Evolutionary conservation across 1,140 invertebrate species (phyloP).

Genomic region (Drosophila lacertosa): DNA sequence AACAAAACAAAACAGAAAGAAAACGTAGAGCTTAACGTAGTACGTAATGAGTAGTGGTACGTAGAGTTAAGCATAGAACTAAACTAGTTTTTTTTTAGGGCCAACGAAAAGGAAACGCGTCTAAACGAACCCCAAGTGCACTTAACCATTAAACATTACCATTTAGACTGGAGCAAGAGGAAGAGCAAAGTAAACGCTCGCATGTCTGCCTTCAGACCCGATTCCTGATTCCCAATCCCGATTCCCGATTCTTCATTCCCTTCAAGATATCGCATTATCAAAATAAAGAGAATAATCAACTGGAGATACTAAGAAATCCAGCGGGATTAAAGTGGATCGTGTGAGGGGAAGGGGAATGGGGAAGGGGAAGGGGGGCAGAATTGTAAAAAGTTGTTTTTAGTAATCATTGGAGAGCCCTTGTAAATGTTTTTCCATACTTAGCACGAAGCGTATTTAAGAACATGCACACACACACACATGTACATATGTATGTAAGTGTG

Average conservation of each 20-base stretch:
- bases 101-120: conserved; percentile 17
- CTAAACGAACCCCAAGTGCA: conserved; percentile 49
- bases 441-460: conserved; percentile 39
- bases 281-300: conserved; percentile 29
- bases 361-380: neutral
- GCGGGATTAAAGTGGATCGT: conserved; percentile 4
- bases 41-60: conserved; percentile 17
- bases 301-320: conserved; percentile 10
- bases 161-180: conserved; percentile 27
- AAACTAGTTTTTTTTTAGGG: conserved; percentile 50
- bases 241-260: neutral
- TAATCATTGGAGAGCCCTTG: conserved; percentile 60
- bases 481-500: conserved; percentile 1
- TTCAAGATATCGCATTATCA: conserved; percentile 24
- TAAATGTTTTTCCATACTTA: conserved; percentile 53
- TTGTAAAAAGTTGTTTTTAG: conserved; percentile 77
- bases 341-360: neutral
- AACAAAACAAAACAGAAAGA: conserved; percentile 3
- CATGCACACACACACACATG: conserved; percentile 29
- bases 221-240: conserved; percentile 51
- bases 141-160: conserved; percentile 43
- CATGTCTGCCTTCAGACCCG: conserved; percentile 48
- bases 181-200: conserved; percentile 19
- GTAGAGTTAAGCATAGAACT: conserved; percentile 29
- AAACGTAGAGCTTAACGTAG: conserved; percentile 16